These are phyloP conservation scores for Daphoenositta chrysoptera DNA, from an alignment of 2,113 vertebrate genomes.

Conservation along the genomic window DNA sequence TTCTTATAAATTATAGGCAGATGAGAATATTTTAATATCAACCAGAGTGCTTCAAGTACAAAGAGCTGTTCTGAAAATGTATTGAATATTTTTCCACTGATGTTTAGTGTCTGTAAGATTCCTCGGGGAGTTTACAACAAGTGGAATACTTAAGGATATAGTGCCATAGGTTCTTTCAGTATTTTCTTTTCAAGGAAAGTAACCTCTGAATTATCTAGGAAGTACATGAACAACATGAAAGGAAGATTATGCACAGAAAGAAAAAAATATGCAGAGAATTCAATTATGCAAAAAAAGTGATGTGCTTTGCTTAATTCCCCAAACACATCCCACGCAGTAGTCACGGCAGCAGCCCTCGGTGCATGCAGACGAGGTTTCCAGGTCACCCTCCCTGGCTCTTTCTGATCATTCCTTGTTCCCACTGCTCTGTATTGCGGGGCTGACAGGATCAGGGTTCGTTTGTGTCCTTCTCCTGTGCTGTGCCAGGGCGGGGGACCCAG, in stretches of 20 bases:
- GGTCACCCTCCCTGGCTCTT: slow-evolving; percentile 20
- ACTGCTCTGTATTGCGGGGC: neutral
- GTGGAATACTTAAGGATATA: slow-evolving; percentile 74
- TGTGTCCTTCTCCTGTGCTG: neutral
- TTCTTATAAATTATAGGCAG: slow-evolving; percentile 57
- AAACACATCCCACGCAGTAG: slow-evolving; percentile 11
- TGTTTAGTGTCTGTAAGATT: slow-evolving; percentile 63
- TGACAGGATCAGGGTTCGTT: neutral
- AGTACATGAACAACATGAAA: slow-evolving; percentile 72
- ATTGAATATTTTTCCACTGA: slow-evolving; percentile 59
- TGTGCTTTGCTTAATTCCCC: slow-evolving; percentile 72
- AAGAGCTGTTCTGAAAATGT: slow-evolving; percentile 64
- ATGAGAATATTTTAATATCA: slow-evolving; percentile 71
- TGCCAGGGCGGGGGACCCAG: fast-evolving
- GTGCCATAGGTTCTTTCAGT: slow-evolving; percentile 70
- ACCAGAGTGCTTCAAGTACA: slow-evolving; percentile 62
- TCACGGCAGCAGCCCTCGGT: neutral
- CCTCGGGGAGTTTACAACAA: slow-evolving; percentile 73
- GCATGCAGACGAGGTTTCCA: slow-evolving; percentile 6
- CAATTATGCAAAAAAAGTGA: slow-evolving; percentile 77
- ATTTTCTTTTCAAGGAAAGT: slow-evolving; percentile 74
- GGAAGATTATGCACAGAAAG: slow-evolving; percentile 60
- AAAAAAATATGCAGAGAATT: slow-evolving; percentile 74
- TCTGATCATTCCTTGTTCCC: neutral
- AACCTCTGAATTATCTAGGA: slow-evolving; percentile 74